These are phyloP conservation scores for Plodia interpunctella DNA, from an alignment of 1,140 invertebrate genomes.

Conservation along the genomic window DNA sequence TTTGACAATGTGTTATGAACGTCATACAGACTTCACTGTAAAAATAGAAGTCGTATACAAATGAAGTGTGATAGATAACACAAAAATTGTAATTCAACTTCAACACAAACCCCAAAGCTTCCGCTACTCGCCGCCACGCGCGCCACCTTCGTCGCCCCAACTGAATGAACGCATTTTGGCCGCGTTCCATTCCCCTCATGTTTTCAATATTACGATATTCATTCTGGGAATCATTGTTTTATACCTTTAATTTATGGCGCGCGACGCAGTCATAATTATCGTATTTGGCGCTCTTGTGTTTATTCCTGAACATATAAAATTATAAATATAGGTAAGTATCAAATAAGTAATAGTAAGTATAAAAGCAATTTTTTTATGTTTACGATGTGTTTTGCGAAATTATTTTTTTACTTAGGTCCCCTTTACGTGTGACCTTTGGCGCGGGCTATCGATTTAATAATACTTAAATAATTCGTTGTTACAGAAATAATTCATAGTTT, in stretches of 20 bases:
- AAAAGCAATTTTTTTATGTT: too few species aligned
- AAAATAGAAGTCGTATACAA: too few species aligned
- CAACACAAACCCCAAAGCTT: constrained; percentile 28
- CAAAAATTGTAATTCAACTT: constrained; percentile 14
- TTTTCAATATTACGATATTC: constrained; percentile 6
- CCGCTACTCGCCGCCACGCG: constrained; percentile 52
- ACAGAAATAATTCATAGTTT: too few species aligned
- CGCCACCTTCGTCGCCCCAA: constrained; percentile 34
- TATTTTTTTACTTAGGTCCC: too few species aligned
- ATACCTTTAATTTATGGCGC: constrained; percentile 12
- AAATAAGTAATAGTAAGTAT: too few species aligned
- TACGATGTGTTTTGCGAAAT: too few species aligned
- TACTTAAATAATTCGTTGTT: too few species aligned
- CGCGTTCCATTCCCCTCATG: constrained; percentile 12
- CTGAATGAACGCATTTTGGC: constrained; percentile 35
- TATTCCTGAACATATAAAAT: background rate
- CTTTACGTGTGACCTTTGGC: too few species aligned
- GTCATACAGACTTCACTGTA: too few species aligned
- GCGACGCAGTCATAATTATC: constrained; percentile 3
- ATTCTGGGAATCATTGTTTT: constrained; percentile 14
- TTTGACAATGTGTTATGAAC: too few species aligned
- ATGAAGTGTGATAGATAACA: background rate
- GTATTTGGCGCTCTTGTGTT: background rate
- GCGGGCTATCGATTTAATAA: too few species aligned
- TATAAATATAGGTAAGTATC: too few species aligned